Evolutionary conservation across 92 coral and sea anemone genomes (phyloP), one percentile per base, ranked within the genome.

Genomic region (Bergia puertoricense): DNA sequence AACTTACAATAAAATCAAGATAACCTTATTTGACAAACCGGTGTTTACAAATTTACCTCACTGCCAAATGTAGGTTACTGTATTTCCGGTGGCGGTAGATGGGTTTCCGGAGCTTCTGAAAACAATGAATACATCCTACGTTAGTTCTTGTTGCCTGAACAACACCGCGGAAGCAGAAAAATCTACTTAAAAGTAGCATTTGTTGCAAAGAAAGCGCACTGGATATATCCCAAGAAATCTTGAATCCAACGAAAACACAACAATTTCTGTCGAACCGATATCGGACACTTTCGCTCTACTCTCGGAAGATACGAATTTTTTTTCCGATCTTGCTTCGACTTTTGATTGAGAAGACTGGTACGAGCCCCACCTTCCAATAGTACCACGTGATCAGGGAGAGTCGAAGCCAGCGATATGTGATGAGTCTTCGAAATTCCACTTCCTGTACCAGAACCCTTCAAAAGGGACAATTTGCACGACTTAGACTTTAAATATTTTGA

Each of bases 311-410:
- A 37, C 82, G 82, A 51, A 8, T 45, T 59, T 41, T 45, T 59
- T 41, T n/a, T 51, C 77, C 85, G 77, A 69, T 56, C 78, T 86
- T 74, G 14, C 30, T 40, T 74, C 83, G 89, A 88, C 84, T 86
- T 77, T 20, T 42, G 40, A 10, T 42, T 45, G 18, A 90, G 81
- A 82, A 81, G 91, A 79, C 94, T 90, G 89, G 92, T 75, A 50
- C 79, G 78, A 84, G 91, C 98, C 96, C 96, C 94, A 92, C 95
- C 94, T 90, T 46, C 62, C 92, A 83, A 90, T 76, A 30, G 62
- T 67, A 87, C 92, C 98, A 95, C 98, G 98, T 93, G 98, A 95
- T 84, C 90, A 89, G 81, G 79, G 88, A 79, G 76, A 79, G 88
- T 89, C 39, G 82, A 83, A 43, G 74, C 71, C 13, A 23, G 82